Conservation (phyloP, 2,113 vertebrate genomes). For the Phrynosoma blainvillii region DNA sequence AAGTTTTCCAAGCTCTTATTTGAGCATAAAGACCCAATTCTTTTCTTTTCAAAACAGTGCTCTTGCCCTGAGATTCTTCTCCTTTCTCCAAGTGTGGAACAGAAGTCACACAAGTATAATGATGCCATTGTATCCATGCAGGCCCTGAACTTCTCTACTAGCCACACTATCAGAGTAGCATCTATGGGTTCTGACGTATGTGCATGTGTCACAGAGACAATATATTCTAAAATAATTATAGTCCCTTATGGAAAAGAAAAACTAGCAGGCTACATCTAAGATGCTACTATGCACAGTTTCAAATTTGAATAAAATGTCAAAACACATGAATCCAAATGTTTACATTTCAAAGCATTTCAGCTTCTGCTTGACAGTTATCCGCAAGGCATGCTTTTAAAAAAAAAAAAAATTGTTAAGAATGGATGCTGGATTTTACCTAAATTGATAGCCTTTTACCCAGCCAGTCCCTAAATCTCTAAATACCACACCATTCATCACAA, state of each 20-base stretch:
- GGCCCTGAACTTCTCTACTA: neutral
- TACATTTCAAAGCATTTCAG: neutral
- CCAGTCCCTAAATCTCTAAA: neutral
- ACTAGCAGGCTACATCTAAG: neutral
- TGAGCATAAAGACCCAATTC: too few relatives aligned
- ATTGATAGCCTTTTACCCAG: neutral
- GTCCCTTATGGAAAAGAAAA: neutral
- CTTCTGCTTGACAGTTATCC: neutral
- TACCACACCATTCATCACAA: neutral
- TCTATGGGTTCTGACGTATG: neutral
- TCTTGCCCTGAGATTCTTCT: too few relatives aligned
- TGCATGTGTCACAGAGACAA: too few relatives aligned
- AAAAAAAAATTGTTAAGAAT: neutral
- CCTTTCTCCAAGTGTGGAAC: too few relatives aligned
- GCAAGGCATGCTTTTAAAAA: neutral
- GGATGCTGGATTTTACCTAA: neutral
- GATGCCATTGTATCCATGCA: too few relatives aligned
- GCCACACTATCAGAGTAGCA: neutral
- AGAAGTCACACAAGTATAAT: too few relatives aligned
- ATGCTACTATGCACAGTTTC: neutral
- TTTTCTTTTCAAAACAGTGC: too few relatives aligned
- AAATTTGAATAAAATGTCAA: neutral
- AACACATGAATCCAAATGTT: neutral
- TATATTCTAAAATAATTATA: neutral
- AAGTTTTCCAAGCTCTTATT: too few relatives aligned